Evolutionary conservation across 2,113 vertebrate species (phyloP), one percentile per base, ranked within the genome.

Genomic region (Struthidea cinerea): DNA sequence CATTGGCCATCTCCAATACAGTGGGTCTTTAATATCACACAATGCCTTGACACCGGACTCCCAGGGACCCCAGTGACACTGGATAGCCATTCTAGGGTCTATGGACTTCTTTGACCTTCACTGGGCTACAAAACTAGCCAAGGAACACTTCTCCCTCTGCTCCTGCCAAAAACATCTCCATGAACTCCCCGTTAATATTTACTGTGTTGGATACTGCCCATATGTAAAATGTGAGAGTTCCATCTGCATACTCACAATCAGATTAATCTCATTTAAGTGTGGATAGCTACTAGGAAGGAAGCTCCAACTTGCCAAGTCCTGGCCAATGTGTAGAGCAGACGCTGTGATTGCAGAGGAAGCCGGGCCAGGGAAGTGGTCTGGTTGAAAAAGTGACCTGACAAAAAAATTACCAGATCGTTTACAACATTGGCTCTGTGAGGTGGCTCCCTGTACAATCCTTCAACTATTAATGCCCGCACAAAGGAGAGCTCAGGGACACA

Each of bases 201-300:
- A 12, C 22, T 46, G 61, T 27, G 24, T 47, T 59, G 32, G 26
- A 32, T 30, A 19, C 21, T 56, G n/a, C 14, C 24, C 33, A 1
- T 16, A 9, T 49, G 28, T 39, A 33, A 87, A 53, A 30, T 20
- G 21, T 39, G 28, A 61, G 39, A 24, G 12, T 39, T 81, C 26
- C 4, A 7, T 9, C 59, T 78, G 12, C 3, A 0, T 23, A 2
- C 3, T 74, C 21, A 20, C 27, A 15, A 27, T 37, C 23, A 42
- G 41, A 9, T 44, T 53, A 27, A 41, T 52, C 64, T 44, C 9
- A 3, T 73, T 73, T 33, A 50, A 32, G 11, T 19, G 13, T 11
- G 35, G 14, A 27, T 17, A 56, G 35, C 68, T 73, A 8, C 64
- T 23, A 35, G 65, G 41, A 78, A 78, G 16, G 33, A 63, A 84